Conservation (phyloP, 2,888 invertebrate genomes). For the Lasioglossum vierecki region DNA sequence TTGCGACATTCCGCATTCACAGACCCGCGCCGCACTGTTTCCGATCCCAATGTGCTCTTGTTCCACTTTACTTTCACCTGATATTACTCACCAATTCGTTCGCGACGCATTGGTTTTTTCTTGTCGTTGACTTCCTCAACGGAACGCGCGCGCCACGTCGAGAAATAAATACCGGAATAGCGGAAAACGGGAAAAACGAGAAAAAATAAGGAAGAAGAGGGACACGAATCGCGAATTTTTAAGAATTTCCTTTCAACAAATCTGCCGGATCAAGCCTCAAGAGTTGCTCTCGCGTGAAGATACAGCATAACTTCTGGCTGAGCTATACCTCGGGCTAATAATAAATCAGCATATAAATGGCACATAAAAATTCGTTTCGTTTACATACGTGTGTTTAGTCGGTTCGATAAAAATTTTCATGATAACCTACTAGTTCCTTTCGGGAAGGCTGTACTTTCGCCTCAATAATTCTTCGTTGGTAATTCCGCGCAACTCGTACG, state of each 20-base stretch:
- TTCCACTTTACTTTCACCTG: slow-evolving; percentile 25
- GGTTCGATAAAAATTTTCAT: slow-evolving; percentile 14
- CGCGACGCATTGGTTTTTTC: neutral
- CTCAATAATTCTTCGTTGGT: neutral
- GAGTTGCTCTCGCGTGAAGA: neutral
- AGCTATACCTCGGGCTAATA: neutral
- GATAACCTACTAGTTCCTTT: neutral
- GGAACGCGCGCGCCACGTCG: neutral
- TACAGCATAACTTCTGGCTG: neutral
- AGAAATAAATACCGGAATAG: neutral
- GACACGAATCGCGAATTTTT: neutral
- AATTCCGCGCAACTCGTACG: slow-evolving; percentile 12
- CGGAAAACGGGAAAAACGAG: too few species aligned
- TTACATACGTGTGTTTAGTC: neutral
- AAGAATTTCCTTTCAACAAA: neutral
- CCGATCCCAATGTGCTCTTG: neutral
- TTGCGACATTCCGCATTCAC: neutral
- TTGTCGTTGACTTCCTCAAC: slow-evolving; percentile 5
- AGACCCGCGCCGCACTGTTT: neutral
- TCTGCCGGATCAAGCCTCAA: neutral
- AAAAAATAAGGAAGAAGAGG: neutral
- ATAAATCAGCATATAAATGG: neutral
- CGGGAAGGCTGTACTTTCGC: neutral
- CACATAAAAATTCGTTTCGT: neutral
- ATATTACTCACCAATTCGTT: slow-evolving; percentile 27